A percentile compares a stretch with the other conserved stretches of the same genome.
Evolutionary conservation across 2,888 invertebrate genomes (phyloP).

Genomic region (Hybos culiciformis): DNA sequence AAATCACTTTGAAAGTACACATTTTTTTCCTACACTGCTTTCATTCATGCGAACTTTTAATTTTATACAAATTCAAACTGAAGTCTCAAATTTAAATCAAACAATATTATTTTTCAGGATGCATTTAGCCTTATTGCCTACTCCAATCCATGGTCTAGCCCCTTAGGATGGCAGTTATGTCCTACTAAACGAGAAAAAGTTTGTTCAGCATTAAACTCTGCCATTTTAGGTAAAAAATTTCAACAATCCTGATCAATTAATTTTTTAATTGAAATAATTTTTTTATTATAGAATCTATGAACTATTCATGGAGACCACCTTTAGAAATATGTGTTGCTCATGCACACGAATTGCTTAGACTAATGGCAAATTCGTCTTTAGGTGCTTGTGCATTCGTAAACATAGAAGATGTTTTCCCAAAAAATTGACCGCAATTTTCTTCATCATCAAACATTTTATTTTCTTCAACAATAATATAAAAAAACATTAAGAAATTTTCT

Average conservation of each 20-base stretch:
- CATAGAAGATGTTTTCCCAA: constrained; percentile 61
- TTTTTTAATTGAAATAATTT: constrained; percentile 4
- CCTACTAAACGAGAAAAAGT: constrained; percentile 89
- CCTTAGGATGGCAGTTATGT: constrained; percentile 90
- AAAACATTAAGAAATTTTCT: too few species aligned
- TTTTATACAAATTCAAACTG: not conserved
- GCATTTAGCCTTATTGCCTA: constrained; percentile 97
- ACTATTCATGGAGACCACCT: constrained; percentile 80
- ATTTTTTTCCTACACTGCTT: too few species aligned
- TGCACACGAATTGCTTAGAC: constrained; percentile 71
- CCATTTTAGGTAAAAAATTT: constrained; percentile 69
- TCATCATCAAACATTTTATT: not conserved
- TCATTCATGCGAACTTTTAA: not conserved
- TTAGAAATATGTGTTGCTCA: constrained; percentile 87
- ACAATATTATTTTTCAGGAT: constrained; percentile 45
- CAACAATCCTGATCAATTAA: not conserved
- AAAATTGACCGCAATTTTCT: constrained; percentile 30
- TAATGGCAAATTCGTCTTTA: constrained; percentile 80
- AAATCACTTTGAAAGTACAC: too few species aligned
- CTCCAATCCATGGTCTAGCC: constrained; percentile 95
- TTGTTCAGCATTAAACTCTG: constrained; percentile 92
- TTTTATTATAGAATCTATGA: constrained; percentile 80
- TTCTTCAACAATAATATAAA: not conserved
- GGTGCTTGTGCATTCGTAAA: constrained; percentile 93
- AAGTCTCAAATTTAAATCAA: not conserved